Evolutionary conservation across 2,888 invertebrate genomes (phyloP).

Genomic region (Zaprionus obscuricornis): DNA sequence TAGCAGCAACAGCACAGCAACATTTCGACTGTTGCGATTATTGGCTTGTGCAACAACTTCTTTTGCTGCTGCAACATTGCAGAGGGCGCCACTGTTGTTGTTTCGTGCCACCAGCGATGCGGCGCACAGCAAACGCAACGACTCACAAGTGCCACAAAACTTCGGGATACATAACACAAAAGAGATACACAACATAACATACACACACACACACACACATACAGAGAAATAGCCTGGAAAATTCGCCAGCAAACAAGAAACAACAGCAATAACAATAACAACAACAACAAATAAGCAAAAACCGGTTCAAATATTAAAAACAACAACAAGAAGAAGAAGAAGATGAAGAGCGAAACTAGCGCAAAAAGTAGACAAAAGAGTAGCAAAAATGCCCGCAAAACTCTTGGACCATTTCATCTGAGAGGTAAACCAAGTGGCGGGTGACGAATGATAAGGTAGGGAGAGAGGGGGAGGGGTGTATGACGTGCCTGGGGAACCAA

Average conservation of each 20-base stretch:
- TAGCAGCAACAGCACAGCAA: constrained; percentile 45
- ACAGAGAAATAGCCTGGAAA: constrained; percentile 56
- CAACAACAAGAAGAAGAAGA: constrained; percentile 36
- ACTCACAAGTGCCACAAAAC: constrained; percentile 34
- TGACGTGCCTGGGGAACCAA: too few species aligned
- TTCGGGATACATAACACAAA: constrained; percentile 43
- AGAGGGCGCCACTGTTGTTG: constrained; percentile 82
- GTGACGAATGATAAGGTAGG: not conserved
- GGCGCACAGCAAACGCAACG: constrained; percentile 69
- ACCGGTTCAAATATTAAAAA: constrained; percentile 26
- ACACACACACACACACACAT: constrained; percentile 13
- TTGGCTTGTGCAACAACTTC: constrained; percentile 51
- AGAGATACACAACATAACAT: too few species aligned
- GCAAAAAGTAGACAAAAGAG: constrained; percentile 69
- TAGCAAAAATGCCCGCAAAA: constrained; percentile 15
- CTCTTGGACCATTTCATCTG: constrained; percentile 47
- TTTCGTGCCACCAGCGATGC: constrained; percentile 81
- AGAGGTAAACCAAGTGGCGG: too few species aligned
- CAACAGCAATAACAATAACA: constrained; percentile 31
- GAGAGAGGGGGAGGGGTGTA: constrained; percentile 7
- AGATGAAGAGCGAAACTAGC: constrained; percentile 55
- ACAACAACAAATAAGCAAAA: constrained; percentile 17
- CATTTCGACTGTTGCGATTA: constrained; percentile 38
- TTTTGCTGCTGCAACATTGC: constrained; percentile 78
- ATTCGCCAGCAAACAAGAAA: constrained; percentile 66